phyloP scores from a whole-genome alignment of 2,888 invertebrate species.

The Leptinotarsa juncta region DNA sequence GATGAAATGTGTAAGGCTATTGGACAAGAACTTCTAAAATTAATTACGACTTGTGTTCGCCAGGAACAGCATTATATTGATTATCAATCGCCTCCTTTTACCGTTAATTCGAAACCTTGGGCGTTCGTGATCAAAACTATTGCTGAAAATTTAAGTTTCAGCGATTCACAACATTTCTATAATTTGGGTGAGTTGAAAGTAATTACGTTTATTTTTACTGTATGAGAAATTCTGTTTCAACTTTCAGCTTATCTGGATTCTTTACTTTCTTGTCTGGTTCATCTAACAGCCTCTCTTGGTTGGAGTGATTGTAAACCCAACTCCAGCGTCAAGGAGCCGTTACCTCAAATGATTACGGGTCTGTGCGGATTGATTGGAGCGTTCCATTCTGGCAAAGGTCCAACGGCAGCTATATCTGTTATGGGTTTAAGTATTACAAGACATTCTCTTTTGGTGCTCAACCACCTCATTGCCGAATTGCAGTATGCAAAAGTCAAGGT shows the following conservation, averaged over 20 bases:
- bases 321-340: slow-evolving; percentile 51
- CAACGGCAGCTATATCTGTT: slow-evolving; percentile 67
- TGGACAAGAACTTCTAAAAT: slow-evolving; percentile 59
- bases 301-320: slow-evolving; percentile 64
- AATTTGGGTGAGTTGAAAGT: slow-evolving; percentile 66
- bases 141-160: slow-evolving; percentile 67
- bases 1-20: slow-evolving; percentile 56
- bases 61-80: slow-evolving; percentile 59
- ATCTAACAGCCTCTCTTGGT: slow-evolving; percentile 66
- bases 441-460: slow-evolving; percentile 68
- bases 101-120: slow-evolving; percentile 58
- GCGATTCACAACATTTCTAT: slow-evolving; percentile 69
- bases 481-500: slow-evolving; percentile 65
- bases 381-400: slow-evolving; percentile 67
- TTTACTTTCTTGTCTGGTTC: slow-evolving; percentile 66
- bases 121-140: slow-evolving; percentile 65
- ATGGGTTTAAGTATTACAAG: slow-evolving; percentile 71
- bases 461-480: slow-evolving; percentile 69
- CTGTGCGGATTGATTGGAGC: slow-evolving; percentile 68
- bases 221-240: not conserved
- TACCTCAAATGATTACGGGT: slow-evolving; percentile 64
- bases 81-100: slow-evolving; percentile 47
- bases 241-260: slow-evolving; percentile 68
- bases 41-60: slow-evolving; percentile 61
- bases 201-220: no score